These are phyloP conservation scores for Lasiurus cinereus DNA, from an alignment of 2,113 vertebrate species.

Conservation along the genomic window DNA sequence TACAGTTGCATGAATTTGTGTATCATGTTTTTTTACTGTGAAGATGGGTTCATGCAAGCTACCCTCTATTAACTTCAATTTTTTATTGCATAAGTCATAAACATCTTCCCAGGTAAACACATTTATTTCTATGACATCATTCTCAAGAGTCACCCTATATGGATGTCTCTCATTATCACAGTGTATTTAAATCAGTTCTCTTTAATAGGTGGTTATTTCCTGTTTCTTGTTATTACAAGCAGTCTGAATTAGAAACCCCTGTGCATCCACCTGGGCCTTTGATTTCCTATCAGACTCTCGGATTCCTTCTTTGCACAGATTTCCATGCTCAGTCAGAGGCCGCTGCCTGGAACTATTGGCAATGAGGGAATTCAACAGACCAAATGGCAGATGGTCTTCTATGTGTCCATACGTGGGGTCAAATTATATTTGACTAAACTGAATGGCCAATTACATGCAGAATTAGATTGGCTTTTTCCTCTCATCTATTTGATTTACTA, in stretches of 20 bases:
- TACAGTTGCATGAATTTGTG: not conserved
- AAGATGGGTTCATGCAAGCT: not conserved
- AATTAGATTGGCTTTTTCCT: constrained; percentile 60
- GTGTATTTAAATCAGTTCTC: not conserved
- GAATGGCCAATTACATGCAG: constrained; percentile 52
- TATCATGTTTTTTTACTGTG: not conserved
- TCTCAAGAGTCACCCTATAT: not conserved
- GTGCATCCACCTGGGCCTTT: not conserved
- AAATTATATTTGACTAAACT: constrained; percentile 59
- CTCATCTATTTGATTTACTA: constrained; percentile 45
- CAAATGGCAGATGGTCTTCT: constrained; percentile 40
- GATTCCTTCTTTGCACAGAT: not conserved
- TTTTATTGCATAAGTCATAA: not conserved
- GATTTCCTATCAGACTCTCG: not conserved
- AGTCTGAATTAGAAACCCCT: not conserved
- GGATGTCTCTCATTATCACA: not conserved
- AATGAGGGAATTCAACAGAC: not conserved
- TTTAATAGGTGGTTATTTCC: not conserved
- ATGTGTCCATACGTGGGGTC: constrained; percentile 17
- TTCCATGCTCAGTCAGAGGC: not conserved
- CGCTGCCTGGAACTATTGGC: not conserved
- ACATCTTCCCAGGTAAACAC: not conserved
- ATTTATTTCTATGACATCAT: not conserved
- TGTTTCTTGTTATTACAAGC: constrained; percentile 3
- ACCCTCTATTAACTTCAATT: not conserved